Percentiles rank a stretch among this genome's conserved stretches.
Evolutionary conservation across 2,113 vertebrate genomes (phyloP).

Genomic region (Blennius ocellaris): DNA sequence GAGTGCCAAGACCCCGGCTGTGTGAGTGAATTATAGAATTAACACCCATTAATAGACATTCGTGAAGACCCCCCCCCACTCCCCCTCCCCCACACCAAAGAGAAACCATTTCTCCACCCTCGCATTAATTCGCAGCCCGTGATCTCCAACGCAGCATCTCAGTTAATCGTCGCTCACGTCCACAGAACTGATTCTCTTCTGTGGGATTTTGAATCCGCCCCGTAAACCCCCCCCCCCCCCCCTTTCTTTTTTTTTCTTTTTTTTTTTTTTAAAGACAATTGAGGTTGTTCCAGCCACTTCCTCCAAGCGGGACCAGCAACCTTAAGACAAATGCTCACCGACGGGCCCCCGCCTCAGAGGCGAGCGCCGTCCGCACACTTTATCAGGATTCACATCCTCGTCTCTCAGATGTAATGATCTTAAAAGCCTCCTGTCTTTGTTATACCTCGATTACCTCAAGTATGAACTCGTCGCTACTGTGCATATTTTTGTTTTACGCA

Average conservation of each 20-base stretch:
- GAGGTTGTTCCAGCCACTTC: conserved; percentile 41
- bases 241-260: conserved; percentile 11
- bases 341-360: conserved; percentile 54
- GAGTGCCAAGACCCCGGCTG: not conserved
- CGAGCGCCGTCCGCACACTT: conserved; percentile 38
- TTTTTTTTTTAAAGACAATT: conserved; percentile 30
- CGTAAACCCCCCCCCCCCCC: conserved; percentile 24
- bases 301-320: conserved; percentile 39
- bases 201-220: conserved; percentile 51
- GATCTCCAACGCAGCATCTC: conserved; percentile 33
- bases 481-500: conserved; percentile 38
- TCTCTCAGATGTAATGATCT: conserved; percentile 33
- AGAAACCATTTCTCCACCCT: conserved; percentile 29
- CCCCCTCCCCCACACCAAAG: conserved; percentile 68
- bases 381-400: conserved; percentile 43
- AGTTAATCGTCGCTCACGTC: conserved; percentile 35
- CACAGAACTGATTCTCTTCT: conserved; percentile 11
- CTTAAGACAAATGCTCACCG: conserved; percentile 44
- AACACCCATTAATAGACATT: conserved; percentile 23
- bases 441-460: conserved; percentile 73
- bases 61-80: not conserved
- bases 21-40: conserved; percentile 28
- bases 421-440: conserved; percentile 22
- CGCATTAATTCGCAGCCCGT: conserved; percentile 1
- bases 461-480: conserved; percentile 56